Conservation (phyloP, 2,113 vertebrate species). For the Mustela nigripes region DNA sequence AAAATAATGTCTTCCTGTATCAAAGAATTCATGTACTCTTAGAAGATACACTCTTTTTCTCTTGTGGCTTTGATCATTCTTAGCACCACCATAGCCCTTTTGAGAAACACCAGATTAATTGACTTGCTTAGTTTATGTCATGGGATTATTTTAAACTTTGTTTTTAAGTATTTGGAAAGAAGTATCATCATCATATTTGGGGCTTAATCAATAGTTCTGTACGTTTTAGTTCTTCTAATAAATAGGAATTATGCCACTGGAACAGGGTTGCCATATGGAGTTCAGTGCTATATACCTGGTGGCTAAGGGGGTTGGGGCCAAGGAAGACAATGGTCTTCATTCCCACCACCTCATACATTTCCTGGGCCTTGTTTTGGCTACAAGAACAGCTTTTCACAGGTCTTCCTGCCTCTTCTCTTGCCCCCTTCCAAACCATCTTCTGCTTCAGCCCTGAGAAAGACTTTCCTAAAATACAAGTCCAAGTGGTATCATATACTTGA, state of each 20-base stretch:
- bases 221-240: neutral
- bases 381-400: neutral
- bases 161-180: constrained; percentile 54
- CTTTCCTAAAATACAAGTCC: neutral
- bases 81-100: neutral
- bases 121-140: neutral
- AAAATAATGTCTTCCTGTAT: neutral
- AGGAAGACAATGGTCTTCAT: neutral
- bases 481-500: neutral
- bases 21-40: neutral
- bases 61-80: neutral
- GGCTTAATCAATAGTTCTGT: neutral
- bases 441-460: neutral
- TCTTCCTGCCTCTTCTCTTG: neutral
- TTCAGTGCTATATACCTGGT: neutral
- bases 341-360: neutral
- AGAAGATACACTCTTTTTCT: neutral
- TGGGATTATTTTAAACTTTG: neutral
- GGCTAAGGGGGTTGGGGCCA: neutral
- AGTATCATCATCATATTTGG: neutral
- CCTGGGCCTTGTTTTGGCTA: neutral
- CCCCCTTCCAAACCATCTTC: neutral
- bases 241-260: neutral
- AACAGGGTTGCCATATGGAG: neutral
- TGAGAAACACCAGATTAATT: constrained; percentile 2